These are phyloP conservation scores for Phortica magna DNA, from an alignment of 2,888 invertebrate species.

Conservation along the genomic window DNA sequence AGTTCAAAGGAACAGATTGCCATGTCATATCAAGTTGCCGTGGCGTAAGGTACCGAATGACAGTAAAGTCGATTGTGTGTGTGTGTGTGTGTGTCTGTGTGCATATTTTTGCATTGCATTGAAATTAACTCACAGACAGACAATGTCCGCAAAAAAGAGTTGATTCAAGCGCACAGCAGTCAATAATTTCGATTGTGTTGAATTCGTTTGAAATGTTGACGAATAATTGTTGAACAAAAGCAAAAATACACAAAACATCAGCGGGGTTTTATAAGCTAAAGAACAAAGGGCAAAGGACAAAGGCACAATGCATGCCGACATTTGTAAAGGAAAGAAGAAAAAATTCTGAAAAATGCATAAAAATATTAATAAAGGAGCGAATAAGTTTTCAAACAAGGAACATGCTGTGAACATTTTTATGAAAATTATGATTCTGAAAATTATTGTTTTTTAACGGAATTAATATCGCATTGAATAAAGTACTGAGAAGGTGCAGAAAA, in stretches of 20 bases:
- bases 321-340: background rate
- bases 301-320: background rate
- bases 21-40: background rate
- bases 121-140: background rate
- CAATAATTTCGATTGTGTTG: slow-evolving; percentile 36
- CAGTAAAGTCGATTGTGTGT: background rate
- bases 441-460: no score
- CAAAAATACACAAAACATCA: background rate
- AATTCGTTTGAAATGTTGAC: slow-evolving; percentile 21
- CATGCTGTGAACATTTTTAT: no score
- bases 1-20: background rate
- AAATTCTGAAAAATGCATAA: background rate
- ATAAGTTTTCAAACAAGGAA: no score
- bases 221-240: background rate
- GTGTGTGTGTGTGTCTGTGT: background rate
- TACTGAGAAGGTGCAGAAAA: no score
- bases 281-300: background rate
- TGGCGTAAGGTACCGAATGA: background rate
- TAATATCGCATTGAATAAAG: no score
- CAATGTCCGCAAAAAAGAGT: background rate
- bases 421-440: no score
- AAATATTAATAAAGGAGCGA: background rate
- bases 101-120: background rate
- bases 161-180: background rate
- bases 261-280: background rate